These are phyloP conservation scores for Galaxias olidus DNA, from an alignment of 2,797 vertebrate species.

Conservation along the genomic window DNA sequence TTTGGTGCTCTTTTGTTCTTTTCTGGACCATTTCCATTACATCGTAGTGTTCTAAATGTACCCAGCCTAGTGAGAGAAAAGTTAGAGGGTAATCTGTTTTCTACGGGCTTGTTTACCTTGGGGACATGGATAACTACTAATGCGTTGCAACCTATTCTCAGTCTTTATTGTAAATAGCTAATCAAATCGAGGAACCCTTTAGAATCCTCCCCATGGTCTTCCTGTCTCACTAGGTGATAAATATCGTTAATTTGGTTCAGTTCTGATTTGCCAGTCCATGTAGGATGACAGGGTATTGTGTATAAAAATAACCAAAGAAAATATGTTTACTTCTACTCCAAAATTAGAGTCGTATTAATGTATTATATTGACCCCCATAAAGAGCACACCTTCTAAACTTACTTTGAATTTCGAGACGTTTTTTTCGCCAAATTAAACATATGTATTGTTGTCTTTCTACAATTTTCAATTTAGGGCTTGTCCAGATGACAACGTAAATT, in stretches of 20 bases:
- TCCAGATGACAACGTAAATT: too few species aligned
- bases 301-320: too few species aligned
- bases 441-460: too few species aligned
- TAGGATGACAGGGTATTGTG: background rate
- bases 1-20: background rate
- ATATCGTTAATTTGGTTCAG: conserved; percentile 61
- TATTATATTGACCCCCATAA: too few species aligned
- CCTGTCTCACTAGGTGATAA: conserved; percentile 54
- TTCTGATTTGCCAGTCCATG: conserved; percentile 17
- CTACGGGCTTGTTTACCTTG: conserved; percentile 2
- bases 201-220: conserved; percentile 39
- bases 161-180: conserved; percentile 33
- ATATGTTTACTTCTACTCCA: too few species aligned
- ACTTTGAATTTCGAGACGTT: too few species aligned
- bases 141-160: conserved; percentile 21
- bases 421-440: too few species aligned
- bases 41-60: background rate
- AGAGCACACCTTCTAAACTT: too few species aligned
- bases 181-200: conserved; percentile 37
- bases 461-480: too few species aligned
- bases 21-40: background rate
- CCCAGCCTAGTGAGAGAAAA: background rate
- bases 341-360: too few species aligned
- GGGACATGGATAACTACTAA: conserved; percentile 34
- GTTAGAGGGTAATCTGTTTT: background rate